A percentile compares a stretch with the other conserved stretches of the same genome.
These are phyloP conservation scores for Diabrotica virgifera DNA, from an alignment of 1,140 invertebrate species.

Conservation along the genomic window DNA sequence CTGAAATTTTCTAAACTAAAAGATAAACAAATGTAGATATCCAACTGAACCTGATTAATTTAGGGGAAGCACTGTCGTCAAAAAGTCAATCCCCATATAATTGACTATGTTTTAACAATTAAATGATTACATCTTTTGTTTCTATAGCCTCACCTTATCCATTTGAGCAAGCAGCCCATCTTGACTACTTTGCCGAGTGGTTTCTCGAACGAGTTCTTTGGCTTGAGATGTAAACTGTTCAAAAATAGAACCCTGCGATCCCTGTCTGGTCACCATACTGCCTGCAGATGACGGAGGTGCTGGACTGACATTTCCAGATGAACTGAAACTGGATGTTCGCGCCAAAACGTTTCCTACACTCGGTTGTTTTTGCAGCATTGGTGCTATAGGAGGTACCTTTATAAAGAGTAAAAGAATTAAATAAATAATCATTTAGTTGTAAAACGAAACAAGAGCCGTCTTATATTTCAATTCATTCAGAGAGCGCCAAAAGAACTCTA, in stretches of 20 bases:
- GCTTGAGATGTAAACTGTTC: conserved; percentile 84
- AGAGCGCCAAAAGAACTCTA: too few relatives aligned
- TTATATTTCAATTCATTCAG: too few relatives aligned
- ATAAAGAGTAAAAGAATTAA: conserved; percentile 3
- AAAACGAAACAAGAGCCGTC: too few relatives aligned
- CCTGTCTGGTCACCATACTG: conserved; percentile 63
- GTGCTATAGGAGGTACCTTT: conserved; percentile 40
- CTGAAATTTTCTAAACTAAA: too few relatives aligned
- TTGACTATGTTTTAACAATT: too few relatives aligned
- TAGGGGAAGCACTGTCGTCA: too few relatives aligned
- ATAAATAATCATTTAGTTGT: too few relatives aligned
- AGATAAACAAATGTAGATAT: too few relatives aligned
- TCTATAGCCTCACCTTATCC: conserved; percentile 66
- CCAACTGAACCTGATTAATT: too few relatives aligned
- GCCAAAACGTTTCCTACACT: conserved; percentile 62
- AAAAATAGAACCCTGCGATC: conserved; percentile 76
- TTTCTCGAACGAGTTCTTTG: conserved; percentile 81
- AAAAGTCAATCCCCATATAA: too few relatives aligned
- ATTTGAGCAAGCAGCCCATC: conserved; percentile 85
- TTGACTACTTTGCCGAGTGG: conserved; percentile 82
- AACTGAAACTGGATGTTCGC: conserved; percentile 61
- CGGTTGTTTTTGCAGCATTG: conserved; percentile 57
- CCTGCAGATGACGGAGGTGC: conserved; percentile 42
- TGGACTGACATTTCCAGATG: conserved; percentile 48
- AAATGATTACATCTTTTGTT: too few relatives aligned